Percentiles rank a stretch among this genome's conserved stretches.
phyloP scores from a whole-genome alignment of 2,113 vertebrate genomes.

The Aplodontia rufa region DNA sequence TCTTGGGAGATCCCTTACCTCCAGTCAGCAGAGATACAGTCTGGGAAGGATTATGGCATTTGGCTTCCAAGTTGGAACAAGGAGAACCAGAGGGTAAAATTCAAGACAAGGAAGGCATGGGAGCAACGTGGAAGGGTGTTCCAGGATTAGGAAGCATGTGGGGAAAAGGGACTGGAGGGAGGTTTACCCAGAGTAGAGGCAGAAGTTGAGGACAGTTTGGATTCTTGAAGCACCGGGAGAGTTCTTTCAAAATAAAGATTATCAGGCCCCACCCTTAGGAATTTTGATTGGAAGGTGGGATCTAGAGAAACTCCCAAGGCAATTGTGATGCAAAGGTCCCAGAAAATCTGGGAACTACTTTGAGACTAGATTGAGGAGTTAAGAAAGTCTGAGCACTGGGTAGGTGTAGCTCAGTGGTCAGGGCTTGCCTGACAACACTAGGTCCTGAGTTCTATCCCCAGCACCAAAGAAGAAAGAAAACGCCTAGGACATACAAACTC shows the following conservation, averaged over 20 bases:
- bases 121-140: neutral
- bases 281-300: slow-evolving; percentile 31
- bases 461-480: neutral
- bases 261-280: slow-evolving; percentile 39
- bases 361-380: neutral
- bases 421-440: neutral
- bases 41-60: neutral
- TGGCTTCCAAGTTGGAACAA: neutral
- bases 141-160: neutral
- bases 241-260: slow-evolving; percentile 28
- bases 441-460: neutral
- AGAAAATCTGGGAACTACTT: neutral
- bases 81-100: neutral
- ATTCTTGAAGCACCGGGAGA: neutral
- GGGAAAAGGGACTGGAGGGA: neutral
- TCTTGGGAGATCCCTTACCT: neutral
- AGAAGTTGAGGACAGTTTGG: neutral
- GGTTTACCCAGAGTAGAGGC: neutral
- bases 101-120: neutral
- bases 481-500: neutral
- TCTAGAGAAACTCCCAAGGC: neutral
- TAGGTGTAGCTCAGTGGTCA: neutral
- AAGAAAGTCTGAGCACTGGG: neutral
- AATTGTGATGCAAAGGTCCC: neutral
- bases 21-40: neutral